A percentile compares a stretch with the other conserved stretches of the same genome.
These are phyloP conservation scores for Villa cingulata DNA, from an alignment of 2,888 invertebrate species.

Conservation along the genomic window DNA sequence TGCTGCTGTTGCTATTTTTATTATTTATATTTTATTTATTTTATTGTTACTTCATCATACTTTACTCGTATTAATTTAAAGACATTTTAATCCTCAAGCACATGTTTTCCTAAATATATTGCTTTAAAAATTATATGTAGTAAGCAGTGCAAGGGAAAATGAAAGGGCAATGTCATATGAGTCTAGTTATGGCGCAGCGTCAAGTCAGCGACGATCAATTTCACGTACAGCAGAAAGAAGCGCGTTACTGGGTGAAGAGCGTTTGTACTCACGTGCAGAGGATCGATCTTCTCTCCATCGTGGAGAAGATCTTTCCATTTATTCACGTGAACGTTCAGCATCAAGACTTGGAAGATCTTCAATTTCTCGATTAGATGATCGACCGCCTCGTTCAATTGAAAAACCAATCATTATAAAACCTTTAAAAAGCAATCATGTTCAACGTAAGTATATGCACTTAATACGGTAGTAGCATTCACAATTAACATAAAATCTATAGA, in stretches of 20 bases:
- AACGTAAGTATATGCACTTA: slow-evolving; percentile 50
- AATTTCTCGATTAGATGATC: slow-evolving; percentile 10
- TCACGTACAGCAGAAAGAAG: slow-evolving; percentile 10
- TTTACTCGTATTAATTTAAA: not conserved
- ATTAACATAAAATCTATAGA: too few relatives aligned
- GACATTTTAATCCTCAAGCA: not conserved
- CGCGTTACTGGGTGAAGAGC: slow-evolving; percentile 7
- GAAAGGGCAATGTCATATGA: slow-evolving; percentile 27
- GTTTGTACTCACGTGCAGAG: slow-evolving; percentile 16
- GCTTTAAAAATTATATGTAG: slow-evolving; percentile 11
- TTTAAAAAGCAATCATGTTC: slow-evolving; percentile 60
- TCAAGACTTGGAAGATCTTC: not conserved
- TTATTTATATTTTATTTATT: not conserved
- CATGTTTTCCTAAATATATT: not conserved
- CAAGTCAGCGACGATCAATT: slow-evolving; percentile 19
- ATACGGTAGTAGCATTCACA: not conserved
- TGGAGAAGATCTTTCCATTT: slow-evolving; percentile 6
- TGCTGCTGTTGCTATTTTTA: not conserved
- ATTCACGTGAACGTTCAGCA: slow-evolving; percentile 8
- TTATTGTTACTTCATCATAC: not conserved
- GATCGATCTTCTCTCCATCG: slow-evolving; percentile 13
- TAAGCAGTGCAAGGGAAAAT: slow-evolving; percentile 22
- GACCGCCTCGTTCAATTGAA: slow-evolving; percentile 36
- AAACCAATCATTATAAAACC: slow-evolving; percentile 61
- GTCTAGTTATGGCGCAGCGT: slow-evolving; percentile 15